A percentile compares a stretch with the other conserved stretches of the same genome.
These are phyloP conservation scores for Eulemur macaco DNA, from an alignment of 2,113 vertebrate species.

Conservation along the genomic window DNA sequence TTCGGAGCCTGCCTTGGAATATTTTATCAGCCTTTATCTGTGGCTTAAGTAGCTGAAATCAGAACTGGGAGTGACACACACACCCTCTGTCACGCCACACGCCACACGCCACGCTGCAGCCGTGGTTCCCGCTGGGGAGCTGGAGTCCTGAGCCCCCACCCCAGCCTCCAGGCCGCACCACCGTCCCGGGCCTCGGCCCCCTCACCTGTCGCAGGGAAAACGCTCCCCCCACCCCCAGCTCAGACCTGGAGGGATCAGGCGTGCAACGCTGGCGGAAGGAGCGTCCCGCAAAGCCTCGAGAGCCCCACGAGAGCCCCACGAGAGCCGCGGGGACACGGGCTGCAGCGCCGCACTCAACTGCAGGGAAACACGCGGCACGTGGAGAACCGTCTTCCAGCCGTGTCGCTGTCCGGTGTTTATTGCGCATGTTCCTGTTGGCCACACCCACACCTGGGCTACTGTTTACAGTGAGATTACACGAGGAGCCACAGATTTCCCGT, in stretches of 20 bases:
- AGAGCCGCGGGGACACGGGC: not conserved
- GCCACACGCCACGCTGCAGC: not conserved
- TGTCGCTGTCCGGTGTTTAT: not conserved
- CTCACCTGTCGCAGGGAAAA: not conserved
- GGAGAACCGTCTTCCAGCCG: accelerated
- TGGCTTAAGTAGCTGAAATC: not conserved
- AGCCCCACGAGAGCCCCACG: not conserved
- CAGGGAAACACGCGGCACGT: accelerated
- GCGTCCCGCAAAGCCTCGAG: not conserved
- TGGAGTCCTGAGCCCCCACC: not conserved
- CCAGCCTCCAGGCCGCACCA: accelerated
- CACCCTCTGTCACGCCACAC: not conserved
- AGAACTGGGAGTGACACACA: not conserved
- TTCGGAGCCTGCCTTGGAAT: accelerated
- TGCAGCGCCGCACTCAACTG: accelerated
- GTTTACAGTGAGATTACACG: accelerated
- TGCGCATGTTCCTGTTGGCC: accelerated
- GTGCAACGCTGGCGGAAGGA: accelerated
- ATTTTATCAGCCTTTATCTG: accelerated
- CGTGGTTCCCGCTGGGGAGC: accelerated
- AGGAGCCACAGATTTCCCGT: not conserved
- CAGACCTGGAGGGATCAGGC: accelerated
- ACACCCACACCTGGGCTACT: not conserved
- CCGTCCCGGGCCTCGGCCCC: not conserved
- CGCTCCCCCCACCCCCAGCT: too few relatives aligned